Conservation (phyloP, 92 coral and sea anemone genomes). For the Ricordea florida region DNA sequence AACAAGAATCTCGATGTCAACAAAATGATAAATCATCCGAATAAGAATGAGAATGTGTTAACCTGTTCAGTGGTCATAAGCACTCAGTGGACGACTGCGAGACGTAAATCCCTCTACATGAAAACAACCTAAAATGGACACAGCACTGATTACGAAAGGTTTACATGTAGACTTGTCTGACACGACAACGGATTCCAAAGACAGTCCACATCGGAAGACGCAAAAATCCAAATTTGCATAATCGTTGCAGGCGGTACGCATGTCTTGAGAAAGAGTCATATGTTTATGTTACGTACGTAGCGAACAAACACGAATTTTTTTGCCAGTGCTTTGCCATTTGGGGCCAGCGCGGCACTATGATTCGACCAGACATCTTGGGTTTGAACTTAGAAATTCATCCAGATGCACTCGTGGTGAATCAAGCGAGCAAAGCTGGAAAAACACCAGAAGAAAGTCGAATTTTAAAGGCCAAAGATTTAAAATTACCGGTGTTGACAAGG, state of each 20-base stretch:
- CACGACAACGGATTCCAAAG: too few relatives aligned
- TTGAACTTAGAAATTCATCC: conserved; percentile 89
- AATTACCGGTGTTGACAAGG: conserved; percentile 79
- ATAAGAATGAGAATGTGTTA: too few relatives aligned
- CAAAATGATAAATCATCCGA: too few relatives aligned
- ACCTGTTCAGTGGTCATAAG: too few relatives aligned
- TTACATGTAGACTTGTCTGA: too few relatives aligned
- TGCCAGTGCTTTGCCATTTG: neutral
- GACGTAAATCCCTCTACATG: too few relatives aligned
- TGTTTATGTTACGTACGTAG: neutral
- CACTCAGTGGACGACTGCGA: too few relatives aligned
- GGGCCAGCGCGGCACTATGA: neutral
- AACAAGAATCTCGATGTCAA: too few relatives aligned
- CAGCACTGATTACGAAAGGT: too few relatives aligned
- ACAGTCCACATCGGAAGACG: too few relatives aligned
- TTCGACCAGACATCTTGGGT: conserved; percentile 19
- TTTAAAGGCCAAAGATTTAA: conserved; percentile 76
- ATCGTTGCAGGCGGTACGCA: neutral
- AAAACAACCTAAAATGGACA: too few relatives aligned
- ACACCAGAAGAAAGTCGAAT: conserved; percentile 87
- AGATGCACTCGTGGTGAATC: conserved; percentile 82
- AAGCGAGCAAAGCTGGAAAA: conserved; percentile 80
- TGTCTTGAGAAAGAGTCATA: neutral
- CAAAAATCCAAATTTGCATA: conserved; percentile 44
- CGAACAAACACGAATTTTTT: neutral